Conservation (phyloP, 2,888 invertebrate genomes). For the Micropterix aruncella region DNA sequence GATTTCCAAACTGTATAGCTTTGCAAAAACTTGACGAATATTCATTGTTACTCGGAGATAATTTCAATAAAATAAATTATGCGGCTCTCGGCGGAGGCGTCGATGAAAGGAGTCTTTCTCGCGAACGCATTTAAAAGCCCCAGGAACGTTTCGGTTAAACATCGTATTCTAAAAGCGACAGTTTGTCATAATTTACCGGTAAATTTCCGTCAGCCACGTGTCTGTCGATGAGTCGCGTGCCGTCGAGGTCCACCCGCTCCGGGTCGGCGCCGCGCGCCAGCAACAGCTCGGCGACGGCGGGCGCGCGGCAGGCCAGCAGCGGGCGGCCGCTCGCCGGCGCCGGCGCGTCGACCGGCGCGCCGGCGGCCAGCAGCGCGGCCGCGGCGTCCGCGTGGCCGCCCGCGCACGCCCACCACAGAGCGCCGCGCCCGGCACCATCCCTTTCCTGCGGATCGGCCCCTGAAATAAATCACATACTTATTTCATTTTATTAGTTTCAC, state of each 20-base stretch:
- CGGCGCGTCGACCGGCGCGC: conserved; percentile 46
- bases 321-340: not conserved
- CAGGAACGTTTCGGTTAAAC: too few species aligned
- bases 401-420: conserved; percentile 82
- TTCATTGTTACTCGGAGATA: too few species aligned
- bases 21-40: too few species aligned
- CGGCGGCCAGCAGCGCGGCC: conserved; percentile 57
- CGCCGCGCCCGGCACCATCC: conserved; percentile 80
- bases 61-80: too few species aligned
- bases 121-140: too few species aligned
- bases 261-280: conserved; percentile 81
- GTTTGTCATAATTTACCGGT: conserved; percentile 37
- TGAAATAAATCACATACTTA: too few species aligned
- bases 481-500: too few species aligned
- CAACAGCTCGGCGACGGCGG: conserved; percentile 65
- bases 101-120: too few species aligned
- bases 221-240: conserved; percentile 83
- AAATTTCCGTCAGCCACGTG: conserved; percentile 88
- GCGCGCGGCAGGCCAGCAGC: conserved; percentile 52
- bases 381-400: conserved; percentile 56
- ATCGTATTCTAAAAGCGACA: too few species aligned
- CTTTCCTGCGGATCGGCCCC: conserved; percentile 62
- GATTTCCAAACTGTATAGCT: too few species aligned
- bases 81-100: too few species aligned
- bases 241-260: conserved; percentile 84